A percentile compares a stretch with the other conserved stretches of the same genome.
phyloP scores from a whole-genome alignment of 2,797 vertebrate genomes.

The Gambelia wislizenii region DNA sequence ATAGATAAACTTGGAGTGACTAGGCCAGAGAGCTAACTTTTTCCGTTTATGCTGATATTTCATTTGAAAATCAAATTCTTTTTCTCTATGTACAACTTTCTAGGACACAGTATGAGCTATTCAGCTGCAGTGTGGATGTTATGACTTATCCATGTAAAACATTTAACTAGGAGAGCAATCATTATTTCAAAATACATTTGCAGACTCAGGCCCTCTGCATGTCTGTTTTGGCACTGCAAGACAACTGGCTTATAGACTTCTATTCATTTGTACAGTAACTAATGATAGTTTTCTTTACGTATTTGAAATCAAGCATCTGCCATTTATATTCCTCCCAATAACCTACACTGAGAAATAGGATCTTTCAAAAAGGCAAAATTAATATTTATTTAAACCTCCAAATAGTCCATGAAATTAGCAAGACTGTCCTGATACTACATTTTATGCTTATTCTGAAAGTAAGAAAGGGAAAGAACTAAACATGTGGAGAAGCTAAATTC shows the following conservation, averaged over 20 bases:
- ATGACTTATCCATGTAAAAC: neutral
- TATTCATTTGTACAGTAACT: neutral
- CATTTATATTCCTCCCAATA: neutral
- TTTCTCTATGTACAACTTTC: neutral
- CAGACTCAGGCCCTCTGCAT: conserved; percentile 1
- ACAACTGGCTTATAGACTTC: neutral
- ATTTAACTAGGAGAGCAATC: conserved; percentile 33
- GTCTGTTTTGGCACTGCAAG: conserved; percentile 31
- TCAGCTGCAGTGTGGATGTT: too few species aligned
- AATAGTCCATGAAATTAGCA: conserved; percentile 18
- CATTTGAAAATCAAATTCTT: neutral
- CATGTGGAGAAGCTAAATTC: neutral
- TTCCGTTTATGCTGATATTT: neutral
- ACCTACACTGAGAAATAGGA: neutral
- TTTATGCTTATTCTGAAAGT: neutral
- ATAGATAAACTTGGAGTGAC: neutral
- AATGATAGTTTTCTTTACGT: neutral
- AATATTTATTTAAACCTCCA: conserved; percentile 22
- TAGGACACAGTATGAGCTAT: neutral
- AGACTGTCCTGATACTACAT: neutral
- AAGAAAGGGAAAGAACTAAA: neutral
- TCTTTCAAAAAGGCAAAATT: neutral
- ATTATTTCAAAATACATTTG: conserved; percentile 29
- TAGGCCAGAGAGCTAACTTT: neutral
- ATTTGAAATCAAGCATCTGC: conserved; percentile 15